These are phyloP conservation scores for Phylloscopus trochiloides DNA, from an alignment of 2,113 vertebrate genomes.

Conservation along the genomic window DNA sequence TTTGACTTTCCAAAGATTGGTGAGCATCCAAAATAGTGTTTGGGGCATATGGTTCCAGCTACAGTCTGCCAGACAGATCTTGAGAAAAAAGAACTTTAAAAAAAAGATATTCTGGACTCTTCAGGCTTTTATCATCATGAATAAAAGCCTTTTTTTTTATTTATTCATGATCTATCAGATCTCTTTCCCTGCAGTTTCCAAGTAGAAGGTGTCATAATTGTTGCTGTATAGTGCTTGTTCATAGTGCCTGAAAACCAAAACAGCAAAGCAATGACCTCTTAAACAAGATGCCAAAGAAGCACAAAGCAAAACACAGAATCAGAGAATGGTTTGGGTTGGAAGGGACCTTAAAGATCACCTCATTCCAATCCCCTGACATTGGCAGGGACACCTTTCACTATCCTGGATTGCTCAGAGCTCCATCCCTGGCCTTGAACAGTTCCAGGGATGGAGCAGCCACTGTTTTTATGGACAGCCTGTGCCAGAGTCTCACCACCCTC, in stretches of 20 bases:
- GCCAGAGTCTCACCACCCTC: not conserved
- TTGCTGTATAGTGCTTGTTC: not conserved
- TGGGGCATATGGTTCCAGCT: not conserved
- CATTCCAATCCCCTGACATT: not conserved
- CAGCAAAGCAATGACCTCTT: not conserved
- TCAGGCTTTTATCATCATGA: not conserved
- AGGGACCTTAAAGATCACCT: not conserved
- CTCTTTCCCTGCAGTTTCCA: not conserved
- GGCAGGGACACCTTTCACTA: not conserved
- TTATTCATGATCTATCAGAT: not conserved
- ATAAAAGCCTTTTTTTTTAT: constrained; percentile 1
- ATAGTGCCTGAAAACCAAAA: not conserved
- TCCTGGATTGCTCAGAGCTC: not conserved
- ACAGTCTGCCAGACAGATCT: not conserved
- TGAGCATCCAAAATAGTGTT: not conserved
- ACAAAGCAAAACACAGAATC: not conserved
- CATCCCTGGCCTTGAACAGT: not conserved
- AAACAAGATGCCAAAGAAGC: not conserved
- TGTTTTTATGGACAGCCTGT: not conserved
- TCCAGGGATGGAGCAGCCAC: not conserved
- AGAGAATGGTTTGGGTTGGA: not conserved
- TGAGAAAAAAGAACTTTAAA: not conserved
- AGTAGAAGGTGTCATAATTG: not conserved
- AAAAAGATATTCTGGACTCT: not conserved
- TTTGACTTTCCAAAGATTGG: not conserved